These are phyloP conservation scores for Perizoma flavofasciatum DNA, from an alignment of 2,888 invertebrate species.

Conservation along the genomic window DNA sequence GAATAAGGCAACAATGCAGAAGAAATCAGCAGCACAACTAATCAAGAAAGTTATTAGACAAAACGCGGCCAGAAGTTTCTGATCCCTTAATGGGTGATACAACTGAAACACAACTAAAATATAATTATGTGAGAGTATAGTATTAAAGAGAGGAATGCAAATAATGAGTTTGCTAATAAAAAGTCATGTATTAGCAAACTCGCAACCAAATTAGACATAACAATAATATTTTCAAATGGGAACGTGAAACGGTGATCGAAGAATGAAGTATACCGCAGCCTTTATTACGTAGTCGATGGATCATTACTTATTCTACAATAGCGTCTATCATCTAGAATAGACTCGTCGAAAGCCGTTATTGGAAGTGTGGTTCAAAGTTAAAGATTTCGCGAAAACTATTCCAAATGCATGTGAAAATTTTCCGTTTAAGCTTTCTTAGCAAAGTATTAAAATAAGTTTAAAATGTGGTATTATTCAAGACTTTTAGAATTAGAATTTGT, in stretches of 20 bases:
- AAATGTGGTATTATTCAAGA: too few species aligned
- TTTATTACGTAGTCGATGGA: conserved; percentile 45
- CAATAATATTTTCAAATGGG: conserved; percentile 37
- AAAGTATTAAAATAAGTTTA: too few species aligned
- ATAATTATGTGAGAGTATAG: background rate
- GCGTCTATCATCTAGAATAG: conserved; percentile 66
- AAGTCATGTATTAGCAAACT: conserved; percentile 29
- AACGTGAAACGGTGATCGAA: conserved; percentile 47
- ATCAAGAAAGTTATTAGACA: background rate
- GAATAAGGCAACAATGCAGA: conserved; percentile 17
- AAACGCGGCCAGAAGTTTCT: background rate
- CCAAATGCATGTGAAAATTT: conserved; percentile 12
- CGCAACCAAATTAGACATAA: conserved; percentile 34
- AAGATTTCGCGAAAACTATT: conserved; percentile 26
- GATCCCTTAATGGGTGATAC: too few species aligned
- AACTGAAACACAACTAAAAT: background rate
- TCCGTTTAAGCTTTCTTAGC: conserved; percentile 1
- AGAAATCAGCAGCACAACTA: conserved; percentile 3
- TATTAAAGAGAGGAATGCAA: conserved; percentile 5
- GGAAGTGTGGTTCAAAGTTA: conserved; percentile 39
- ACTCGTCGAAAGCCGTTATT: conserved; percentile 64
- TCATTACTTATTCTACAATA: conserved; percentile 65
- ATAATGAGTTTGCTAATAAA: conserved; percentile 15
- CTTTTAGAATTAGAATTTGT: too few species aligned
- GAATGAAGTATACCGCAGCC: conserved; percentile 43